Base-by-base conservation (phyloP, 2,113 vertebrate genomes). In the Myotis davidii region DNA sequence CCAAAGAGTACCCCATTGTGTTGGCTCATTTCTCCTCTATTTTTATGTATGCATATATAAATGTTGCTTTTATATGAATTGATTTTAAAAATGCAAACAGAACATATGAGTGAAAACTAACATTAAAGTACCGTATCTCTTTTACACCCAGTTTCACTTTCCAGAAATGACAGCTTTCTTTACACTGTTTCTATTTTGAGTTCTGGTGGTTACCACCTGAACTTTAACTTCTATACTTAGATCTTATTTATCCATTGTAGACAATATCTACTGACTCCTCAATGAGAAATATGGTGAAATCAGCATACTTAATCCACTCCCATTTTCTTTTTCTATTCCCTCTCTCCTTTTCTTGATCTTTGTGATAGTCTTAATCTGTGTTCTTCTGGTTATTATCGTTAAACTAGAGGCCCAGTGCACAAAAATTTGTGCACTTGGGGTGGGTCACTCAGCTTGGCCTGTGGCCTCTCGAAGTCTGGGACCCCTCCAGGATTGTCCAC, bases 351-450 rank as follows among this genome's bases (percentile, higher is more conserved):
- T 88, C 29, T 59, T 56, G 34, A 9, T 69, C 34, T 91, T 90
- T 78, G 9, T 69, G 45, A 37, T 37, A 42, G 25, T 73, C 25
- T 82, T 94, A 25, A 52, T 93, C 91, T 78, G 65, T 64, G 21
- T 86, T 96, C 34, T 76, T 65, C 70, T 86, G 52, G 69, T 78
- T 52, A 73, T 27, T 86, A 87, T 84, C 61, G 34, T 72, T 94
- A 79, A 81, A 90, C 42, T 42, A 42, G 42, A 42, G 42, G 42
- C 7, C 42, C 42, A 6, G 42, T 42, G 7, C 42, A 42, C 6
- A 42, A 6, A 42, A 42, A 42, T 42, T 42, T 42, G 42, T 42
- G 42, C 7, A 42, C 42, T 42, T 6, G 42, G 42, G 42, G 42
- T 42, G 42, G 42, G 6, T 42, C 42, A 6, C 42, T 42, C 42